Base-by-base conservation (phyloP, 2,888 invertebrate genomes). In the Drosophila longiperda region DNA sequence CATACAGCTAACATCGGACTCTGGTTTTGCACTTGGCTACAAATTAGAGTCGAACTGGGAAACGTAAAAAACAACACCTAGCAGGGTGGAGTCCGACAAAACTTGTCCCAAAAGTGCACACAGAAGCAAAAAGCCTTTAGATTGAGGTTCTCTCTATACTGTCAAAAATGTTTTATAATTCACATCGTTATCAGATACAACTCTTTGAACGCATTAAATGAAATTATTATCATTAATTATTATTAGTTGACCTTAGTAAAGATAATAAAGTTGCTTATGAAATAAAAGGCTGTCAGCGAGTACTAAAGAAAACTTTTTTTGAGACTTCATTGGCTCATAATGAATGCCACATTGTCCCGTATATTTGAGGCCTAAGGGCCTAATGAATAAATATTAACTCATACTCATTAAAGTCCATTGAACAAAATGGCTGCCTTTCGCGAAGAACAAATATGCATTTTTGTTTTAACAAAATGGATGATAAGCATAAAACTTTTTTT, bases 91-190 rank as follows among this genome's bases (percentile, higher is more conserved):
- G 42, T 36, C 29, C 5, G 4, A 61, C 20, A 59, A 58, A 68
- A 64, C 74, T 72, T 75, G 69, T 78, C 75, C 78, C 80, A 73
- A 78, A 77, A 71, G 73, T 78, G 64, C 49, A 36, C 33, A 78
- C 26, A 29, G 48, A 57, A 67, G 57, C 52, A 49, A 65, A 50
- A 48, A 66, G 67, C 67, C 67, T 36, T 69, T 62, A 53, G 55
- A 72, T 66, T 62, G 59, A 79, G 78, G 72, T 23, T 8, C 15
- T 15, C 4, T 45, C 6, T 20, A 20, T 12, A 20, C 15, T 23
- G 7, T 0, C 7, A 45, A 45, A 7, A 20, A 12, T 3, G 2
- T 20, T n/a, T 12, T 8, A 45, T 23, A 45, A 45, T 45, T 20
- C 20, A 23, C 8, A 1, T 15, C 15, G 45, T 23, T 15, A 7